Evolutionary conservation across 2,888 invertebrate genomes (phyloP).

Genomic region (Gymnoscelis rufifasciata): DNA sequence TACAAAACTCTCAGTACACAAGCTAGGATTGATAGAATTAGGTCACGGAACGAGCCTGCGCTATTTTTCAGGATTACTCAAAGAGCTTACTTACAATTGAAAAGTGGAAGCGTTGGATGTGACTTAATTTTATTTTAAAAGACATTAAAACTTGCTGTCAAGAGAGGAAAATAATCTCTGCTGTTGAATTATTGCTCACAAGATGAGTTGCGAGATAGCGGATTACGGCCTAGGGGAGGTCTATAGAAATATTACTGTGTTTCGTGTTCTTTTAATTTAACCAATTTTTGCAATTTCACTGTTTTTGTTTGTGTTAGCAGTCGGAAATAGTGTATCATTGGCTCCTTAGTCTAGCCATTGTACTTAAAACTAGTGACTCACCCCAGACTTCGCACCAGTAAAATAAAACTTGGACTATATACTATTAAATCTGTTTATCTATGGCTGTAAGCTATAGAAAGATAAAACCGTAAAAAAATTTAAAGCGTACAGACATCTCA

Average conservation of each 20-base stretch:
- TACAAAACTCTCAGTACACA: background rate
- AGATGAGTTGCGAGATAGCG: constrained; percentile 67
- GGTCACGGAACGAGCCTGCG: background rate
- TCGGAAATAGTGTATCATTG: no score
- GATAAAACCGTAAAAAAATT: no score
- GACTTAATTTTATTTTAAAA: constrained; percentile 69
- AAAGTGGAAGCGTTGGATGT: constrained; percentile 46
- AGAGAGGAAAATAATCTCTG: constrained; percentile 72
- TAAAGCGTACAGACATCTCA: no score
- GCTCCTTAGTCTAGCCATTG: no score
- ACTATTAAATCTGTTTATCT: no score
- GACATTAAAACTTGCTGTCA: constrained; percentile 73
- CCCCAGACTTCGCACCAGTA: no score
- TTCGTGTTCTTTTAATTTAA: constrained; percentile 9
- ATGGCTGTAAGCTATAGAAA: no score
- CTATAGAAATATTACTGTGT: constrained; percentile 20
- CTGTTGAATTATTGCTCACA: constrained; percentile 68
- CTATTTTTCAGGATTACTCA: constrained; percentile 26
- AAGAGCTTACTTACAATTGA: constrained; percentile 35
- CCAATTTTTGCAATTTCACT: no score
- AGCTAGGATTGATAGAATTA: background rate
- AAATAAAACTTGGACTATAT: no score
- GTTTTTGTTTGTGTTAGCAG: no score
- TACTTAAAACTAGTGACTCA: no score
- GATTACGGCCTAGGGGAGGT: constrained; percentile 38